Conservation (phyloP, 2,113 vertebrate genomes). For the Amblyopsis rosae region DNA sequence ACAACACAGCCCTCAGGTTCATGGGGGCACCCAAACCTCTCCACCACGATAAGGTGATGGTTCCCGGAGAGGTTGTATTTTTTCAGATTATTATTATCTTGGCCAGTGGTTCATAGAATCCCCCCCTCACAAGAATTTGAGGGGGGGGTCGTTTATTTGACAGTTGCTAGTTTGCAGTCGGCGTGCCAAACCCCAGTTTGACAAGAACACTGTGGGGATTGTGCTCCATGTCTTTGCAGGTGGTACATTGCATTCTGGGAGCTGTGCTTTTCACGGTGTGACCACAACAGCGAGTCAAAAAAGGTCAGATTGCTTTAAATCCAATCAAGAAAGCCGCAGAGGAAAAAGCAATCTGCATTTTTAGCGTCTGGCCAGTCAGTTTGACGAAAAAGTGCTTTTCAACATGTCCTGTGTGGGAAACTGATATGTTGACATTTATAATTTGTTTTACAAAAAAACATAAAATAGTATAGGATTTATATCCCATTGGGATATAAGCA, state of each 20-base stretch:
- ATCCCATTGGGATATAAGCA: not conserved
- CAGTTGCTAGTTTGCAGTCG: slow-evolving; percentile 13
- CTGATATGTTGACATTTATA: slow-evolving; percentile 1
- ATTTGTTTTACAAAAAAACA: slow-evolving; percentile 16
- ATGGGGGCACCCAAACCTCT: too few species aligned
- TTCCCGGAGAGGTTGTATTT: too few species aligned
- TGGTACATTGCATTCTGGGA: slow-evolving; percentile 44
- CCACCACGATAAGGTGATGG: too few species aligned
- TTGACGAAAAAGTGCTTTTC: slow-evolving; percentile 29
- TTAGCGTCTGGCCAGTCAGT: not conserved
- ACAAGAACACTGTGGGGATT: slow-evolving; percentile 25
- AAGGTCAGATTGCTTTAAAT: slow-evolving; percentile 38
- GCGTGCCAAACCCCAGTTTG: not conserved
- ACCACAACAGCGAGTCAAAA: slow-evolving; percentile 36
- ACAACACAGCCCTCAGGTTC: too few species aligned
- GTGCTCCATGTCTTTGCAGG: slow-evolving; percentile 41
- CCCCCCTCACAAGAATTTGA: too few species aligned
- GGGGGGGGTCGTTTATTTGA: slow-evolving; percentile 13
- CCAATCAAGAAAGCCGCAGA: slow-evolving; percentile 51
- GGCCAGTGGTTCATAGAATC: too few species aligned
- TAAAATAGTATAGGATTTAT: not conserved
- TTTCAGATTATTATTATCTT: too few species aligned
- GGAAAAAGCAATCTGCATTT: slow-evolving; percentile 42
- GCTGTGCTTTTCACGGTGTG: slow-evolving; percentile 44
- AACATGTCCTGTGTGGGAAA: slow-evolving; percentile 27